Evolutionary conservation across 2,797 vertebrate species (phyloP).

Genomic region (Pseudocheirus occidentalis): DNA sequence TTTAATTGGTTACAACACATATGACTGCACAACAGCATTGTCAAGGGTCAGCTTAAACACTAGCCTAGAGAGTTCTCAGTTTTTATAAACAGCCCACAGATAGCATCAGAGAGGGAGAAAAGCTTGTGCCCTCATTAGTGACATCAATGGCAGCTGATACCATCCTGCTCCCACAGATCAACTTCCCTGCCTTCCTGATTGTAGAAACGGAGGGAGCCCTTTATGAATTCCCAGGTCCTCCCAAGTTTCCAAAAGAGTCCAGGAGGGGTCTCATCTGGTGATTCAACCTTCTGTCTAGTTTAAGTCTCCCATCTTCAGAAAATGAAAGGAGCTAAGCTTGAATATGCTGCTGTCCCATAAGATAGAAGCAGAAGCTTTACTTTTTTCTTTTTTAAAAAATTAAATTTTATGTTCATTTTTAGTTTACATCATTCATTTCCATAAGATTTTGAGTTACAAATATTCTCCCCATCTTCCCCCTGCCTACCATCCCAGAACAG

Average conservation of each 20-base stretch:
- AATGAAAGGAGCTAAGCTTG: slow-evolving; percentile 32
- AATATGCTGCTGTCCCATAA: background rate
- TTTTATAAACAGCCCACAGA: background rate
- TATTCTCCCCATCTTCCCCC: too few species aligned
- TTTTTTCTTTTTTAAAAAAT: background rate
- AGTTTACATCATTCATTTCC: too few species aligned
- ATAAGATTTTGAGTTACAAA: too few species aligned
- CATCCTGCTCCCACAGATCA: background rate
- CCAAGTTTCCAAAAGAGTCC: slow-evolving; percentile 33
- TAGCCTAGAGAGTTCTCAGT: background rate
- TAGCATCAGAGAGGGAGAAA: background rate
- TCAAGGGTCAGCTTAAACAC: background rate
- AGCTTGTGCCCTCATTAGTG: background rate
- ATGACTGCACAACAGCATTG: background rate
- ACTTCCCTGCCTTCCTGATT: background rate
- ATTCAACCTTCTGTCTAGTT: slow-evolving; percentile 62
- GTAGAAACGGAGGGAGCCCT: background rate
- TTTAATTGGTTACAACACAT: background rate
- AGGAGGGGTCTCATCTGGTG: slow-evolving; percentile 71
- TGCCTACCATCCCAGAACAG: too few species aligned
- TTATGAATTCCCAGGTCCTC: background rate
- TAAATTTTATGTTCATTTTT: too few species aligned
- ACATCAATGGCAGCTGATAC: background rate
- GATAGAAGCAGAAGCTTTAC: background rate
- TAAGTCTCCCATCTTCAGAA: slow-evolving; percentile 48